Evolutionary conservation across 2,888 invertebrate species (phyloP), one percentile per base, ranked within the genome.

Genomic region (Campoplex capitator): DNA sequence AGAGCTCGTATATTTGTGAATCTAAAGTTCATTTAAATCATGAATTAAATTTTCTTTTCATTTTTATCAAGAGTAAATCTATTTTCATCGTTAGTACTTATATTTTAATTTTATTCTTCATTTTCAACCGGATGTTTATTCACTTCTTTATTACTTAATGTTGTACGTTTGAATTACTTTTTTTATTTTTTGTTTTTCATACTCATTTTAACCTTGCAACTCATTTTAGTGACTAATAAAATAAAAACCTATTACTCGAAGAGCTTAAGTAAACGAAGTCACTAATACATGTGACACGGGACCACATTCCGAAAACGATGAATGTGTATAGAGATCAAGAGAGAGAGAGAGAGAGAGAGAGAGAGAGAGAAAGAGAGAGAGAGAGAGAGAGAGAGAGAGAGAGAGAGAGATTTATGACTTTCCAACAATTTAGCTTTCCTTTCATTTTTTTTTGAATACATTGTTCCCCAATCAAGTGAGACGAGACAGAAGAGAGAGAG

Each of bases 391-490:
- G 23, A 23, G 23, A 23, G 23, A 23, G 23, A 23, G 23, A 23
- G 23, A 23, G 23, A 23, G 23, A 23, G 32, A 35, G 28, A 82
- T 28, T 51, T 7, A 73, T 67, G 35, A 38, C 9, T 54, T 54
- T 68, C 42, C 13, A 74, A 54, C 58, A n/a, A 32, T 23, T 45
- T 9, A 51, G 13, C 9, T 51, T 70, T 51, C 67, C 45, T 62
- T 81, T 54, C 28, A 28, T 70, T 48, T n/a, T 79, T 9, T 42
- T 9, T 42, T 9, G 9, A 9, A 42, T 42, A 8, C 0, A 9
- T 42, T 23, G 48, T 74, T 79, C 77, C 54, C 68, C 16, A 42
- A 77, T 58, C 73, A 48, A 74, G 78, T 67, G 77, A 68, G 58
- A 77, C 62, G 80, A 58, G 28, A 11, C 13, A 23, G 28, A 32